Evolutionary conservation across 2,797 vertebrate genomes (phyloP).

Genomic region (Anolis apletophallus): DNA sequence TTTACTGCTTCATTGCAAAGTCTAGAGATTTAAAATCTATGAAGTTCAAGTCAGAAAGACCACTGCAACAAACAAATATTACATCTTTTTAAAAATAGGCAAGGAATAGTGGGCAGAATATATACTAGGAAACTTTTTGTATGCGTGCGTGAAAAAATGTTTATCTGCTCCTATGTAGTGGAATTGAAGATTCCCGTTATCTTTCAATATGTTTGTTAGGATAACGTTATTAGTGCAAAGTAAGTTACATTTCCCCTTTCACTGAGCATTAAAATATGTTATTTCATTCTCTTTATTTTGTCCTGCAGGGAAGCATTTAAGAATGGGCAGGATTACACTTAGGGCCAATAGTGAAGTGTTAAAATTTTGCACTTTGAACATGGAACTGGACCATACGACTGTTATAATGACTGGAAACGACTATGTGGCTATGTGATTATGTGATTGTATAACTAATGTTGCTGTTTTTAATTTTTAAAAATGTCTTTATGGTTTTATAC

Average conservation of each 20-base stretch:
- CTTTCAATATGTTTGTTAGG: not conserved
- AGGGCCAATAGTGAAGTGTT: constrained; percentile 4
- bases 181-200: not conserved
- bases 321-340: not conserved
- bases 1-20: not conserved
- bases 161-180: not conserved
- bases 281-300: not conserved
- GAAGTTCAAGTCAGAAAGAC: not conserved
- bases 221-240: not conserved
- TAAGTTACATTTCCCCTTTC: not conserved
- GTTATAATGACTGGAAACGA: no score
- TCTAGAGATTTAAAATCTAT: not conserved
- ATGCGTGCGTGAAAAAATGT: not conserved
- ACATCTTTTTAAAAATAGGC: not conserved
- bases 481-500: no score
- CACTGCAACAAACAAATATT: constrained; percentile 1
- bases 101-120: not conserved
- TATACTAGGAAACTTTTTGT: not conserved
- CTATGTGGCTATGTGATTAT: no score
- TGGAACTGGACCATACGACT: no score
- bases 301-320: not conserved
- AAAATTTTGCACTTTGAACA: no score
- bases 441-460: no score
- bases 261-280: not conserved
- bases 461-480: no score